Percentiles rank a stretch among this genome's conserved stretches.
Evolutionary conservation across 2,888 invertebrate genomes (phyloP).

Genomic region (Trachelus troglodyta): DNA sequence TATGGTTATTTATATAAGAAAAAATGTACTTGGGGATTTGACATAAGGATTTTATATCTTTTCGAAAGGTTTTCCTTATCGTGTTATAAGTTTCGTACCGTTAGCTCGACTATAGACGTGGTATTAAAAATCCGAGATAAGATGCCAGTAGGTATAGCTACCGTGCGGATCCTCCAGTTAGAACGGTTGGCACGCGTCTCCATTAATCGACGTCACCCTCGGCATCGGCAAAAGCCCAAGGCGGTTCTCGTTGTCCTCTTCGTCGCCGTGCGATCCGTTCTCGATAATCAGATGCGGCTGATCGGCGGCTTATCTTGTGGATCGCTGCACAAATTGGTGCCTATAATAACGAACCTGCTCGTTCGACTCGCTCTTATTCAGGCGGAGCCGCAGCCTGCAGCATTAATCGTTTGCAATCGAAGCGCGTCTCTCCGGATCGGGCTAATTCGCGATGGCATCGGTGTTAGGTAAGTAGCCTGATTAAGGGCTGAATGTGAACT

Average conservation of each 20-base stretch:
- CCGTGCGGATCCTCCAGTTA: neutral
- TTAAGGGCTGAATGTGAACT: conserved; percentile 27
- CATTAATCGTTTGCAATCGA: conserved; percentile 35
- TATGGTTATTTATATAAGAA: neutral
- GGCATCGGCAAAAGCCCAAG: neutral
- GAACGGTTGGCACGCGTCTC: neutral
- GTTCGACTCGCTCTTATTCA: conserved; percentile 2
- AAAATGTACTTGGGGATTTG: neutral
- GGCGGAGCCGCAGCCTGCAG: conserved; percentile 20
- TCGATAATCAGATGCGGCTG: conserved; percentile 14
- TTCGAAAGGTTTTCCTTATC: neutral
- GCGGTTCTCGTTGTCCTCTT: neutral
- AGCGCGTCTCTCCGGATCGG: conserved; percentile 7
- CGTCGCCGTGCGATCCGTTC: conserved; percentile 6
- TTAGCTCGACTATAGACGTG: neutral
- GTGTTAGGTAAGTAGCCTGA: conserved; percentile 48
- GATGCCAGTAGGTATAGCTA: neutral
- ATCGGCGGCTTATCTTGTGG: conserved; percentile 11
- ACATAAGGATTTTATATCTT: neutral
- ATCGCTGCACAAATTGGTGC: conserved; percentile 38
- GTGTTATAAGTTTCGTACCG: neutral
- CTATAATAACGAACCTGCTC: conserved; percentile 36
- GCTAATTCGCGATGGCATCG: conserved; percentile 39
- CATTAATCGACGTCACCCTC: conserved; percentile 6
- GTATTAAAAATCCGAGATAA: neutral